A percentile compares a stretch with the other conserved stretches of the same genome.
Conservation (phyloP, 2,113 vertebrate species). For the Eurystomus gularis region DNA sequence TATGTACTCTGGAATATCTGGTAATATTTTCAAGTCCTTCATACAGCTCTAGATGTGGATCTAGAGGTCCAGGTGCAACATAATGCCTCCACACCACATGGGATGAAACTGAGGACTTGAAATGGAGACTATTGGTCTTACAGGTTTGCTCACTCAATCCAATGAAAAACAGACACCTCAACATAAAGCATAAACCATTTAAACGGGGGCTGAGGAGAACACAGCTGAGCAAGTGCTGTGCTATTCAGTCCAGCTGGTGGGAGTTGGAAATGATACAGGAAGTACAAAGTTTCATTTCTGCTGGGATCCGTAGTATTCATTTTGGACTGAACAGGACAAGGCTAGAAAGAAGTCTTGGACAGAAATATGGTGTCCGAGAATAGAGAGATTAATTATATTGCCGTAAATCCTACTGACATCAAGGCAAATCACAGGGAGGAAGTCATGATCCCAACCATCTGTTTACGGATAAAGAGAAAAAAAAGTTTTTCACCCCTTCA, state of each 20-base stretch:
- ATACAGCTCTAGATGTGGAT: not conserved
- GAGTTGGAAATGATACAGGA: not conserved
- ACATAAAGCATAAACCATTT: not conserved
- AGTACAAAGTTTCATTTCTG: not conserved
- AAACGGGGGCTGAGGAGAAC: not conserved
- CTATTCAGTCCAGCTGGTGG: conserved; percentile 18
- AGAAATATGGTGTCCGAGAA: conserved; percentile 17
- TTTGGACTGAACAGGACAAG: not conserved
- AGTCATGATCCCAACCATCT: conserved; percentile 29
- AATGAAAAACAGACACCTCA: not conserved
- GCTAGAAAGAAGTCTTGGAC: not conserved
- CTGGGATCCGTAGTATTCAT: not conserved
- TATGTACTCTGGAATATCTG: not conserved
- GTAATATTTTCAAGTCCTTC: not conserved
- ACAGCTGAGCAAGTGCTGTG: not conserved
- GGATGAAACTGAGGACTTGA: not conserved
- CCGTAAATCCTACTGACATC: conserved; percentile 28
- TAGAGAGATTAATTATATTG: conserved; percentile 3
- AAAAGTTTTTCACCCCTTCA: not conserved
- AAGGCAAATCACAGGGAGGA: conserved; percentile 14
- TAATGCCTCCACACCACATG: not conserved
- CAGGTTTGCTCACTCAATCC: not conserved
- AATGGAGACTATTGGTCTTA: not conserved
- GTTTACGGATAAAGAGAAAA: not conserved
- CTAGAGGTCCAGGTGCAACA: not conserved